phyloP scores from a whole-genome alignment of 2,113 vertebrate species.

The Pyrgilauda ruficollis region DNA sequence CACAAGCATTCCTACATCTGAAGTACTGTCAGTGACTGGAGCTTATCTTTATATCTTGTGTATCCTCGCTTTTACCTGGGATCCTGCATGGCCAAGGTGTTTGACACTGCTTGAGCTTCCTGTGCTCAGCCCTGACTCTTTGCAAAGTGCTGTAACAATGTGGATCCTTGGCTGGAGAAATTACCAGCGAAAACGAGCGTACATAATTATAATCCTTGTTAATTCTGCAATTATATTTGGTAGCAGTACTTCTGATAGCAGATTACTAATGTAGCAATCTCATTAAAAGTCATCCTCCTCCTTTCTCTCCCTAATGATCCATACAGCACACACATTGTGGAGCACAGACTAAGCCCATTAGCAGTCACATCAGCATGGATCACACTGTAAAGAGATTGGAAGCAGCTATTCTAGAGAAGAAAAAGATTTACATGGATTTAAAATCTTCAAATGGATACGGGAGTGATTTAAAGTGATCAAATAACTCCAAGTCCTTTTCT shows the following conservation, averaged over 20 bases:
- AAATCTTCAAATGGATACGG: neutral
- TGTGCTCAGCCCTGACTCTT: neutral
- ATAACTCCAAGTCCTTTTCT: neutral
- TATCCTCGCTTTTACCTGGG: neutral
- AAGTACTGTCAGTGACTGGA: neutral
- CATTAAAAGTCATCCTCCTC: slow-evolving; percentile 28
- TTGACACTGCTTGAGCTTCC: neutral
- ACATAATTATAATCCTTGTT: slow-evolving; percentile 22
- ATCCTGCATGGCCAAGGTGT: neutral
- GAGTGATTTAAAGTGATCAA: neutral
- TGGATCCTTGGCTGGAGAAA: neutral
- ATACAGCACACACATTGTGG: neutral
- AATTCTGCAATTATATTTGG: slow-evolving; percentile 24
- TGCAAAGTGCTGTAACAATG: neutral
- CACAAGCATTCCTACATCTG: neutral
- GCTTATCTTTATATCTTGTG: neutral
- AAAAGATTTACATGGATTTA: slow-evolving; percentile 2
- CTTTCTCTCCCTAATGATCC: slow-evolving; percentile 32
- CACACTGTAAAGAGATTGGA: neutral
- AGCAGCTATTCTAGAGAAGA: neutral
- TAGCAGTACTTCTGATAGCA: slow-evolving; percentile 21
- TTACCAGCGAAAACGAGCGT: neutral
- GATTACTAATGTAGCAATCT: slow-evolving; percentile 18
- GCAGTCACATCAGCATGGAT: slow-evolving; percentile 10
- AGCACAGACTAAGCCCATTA: slow-evolving; percentile 29